Evolutionary conservation across 2,797 vertebrate species (phyloP).

Genomic region (Melanitta fusca): DNA sequence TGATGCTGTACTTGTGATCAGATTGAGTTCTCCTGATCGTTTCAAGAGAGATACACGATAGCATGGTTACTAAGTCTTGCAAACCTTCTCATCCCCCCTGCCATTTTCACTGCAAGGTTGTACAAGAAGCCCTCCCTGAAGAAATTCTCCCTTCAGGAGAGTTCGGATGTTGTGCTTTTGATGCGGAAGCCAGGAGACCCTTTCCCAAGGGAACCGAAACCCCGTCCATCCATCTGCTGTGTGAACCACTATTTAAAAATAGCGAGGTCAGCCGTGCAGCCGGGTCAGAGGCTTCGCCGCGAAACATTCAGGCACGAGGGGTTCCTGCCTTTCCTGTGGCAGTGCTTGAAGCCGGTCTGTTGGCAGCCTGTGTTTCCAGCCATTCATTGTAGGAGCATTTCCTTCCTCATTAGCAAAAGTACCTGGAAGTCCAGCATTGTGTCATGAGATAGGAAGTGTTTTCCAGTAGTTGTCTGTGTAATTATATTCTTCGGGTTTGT

Average conservation of each 20-base stretch:
- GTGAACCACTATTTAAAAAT: background rate
- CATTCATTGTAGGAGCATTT: constrained; percentile 50
- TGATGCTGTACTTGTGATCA: background rate
- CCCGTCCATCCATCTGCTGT: background rate
- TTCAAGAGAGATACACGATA: background rate
- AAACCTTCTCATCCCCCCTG: background rate
- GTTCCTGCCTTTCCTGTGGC: constrained; percentile 44
- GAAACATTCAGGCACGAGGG: background rate
- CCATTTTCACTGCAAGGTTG: background rate
- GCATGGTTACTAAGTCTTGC: background rate
- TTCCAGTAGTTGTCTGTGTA: constrained; percentile 19
- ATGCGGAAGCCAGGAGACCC: background rate
- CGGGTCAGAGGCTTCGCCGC: constrained; percentile 2
- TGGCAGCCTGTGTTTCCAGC: constrained; percentile 60
- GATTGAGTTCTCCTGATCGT: background rate
- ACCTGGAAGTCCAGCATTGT: constrained; percentile 52
- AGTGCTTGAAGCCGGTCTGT: constrained; percentile 52
- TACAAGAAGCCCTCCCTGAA: background rate
- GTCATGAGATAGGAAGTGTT: constrained; percentile 64
- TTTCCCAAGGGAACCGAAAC: background rate
- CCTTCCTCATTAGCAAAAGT: constrained; percentile 72
- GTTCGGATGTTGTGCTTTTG: background rate
- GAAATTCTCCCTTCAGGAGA: background rate
- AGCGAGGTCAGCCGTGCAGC: constrained; percentile 4
- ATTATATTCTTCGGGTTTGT: background rate